Conservation (phyloP, 2,113 vertebrate species). For the Cavia porcellus region DNA sequence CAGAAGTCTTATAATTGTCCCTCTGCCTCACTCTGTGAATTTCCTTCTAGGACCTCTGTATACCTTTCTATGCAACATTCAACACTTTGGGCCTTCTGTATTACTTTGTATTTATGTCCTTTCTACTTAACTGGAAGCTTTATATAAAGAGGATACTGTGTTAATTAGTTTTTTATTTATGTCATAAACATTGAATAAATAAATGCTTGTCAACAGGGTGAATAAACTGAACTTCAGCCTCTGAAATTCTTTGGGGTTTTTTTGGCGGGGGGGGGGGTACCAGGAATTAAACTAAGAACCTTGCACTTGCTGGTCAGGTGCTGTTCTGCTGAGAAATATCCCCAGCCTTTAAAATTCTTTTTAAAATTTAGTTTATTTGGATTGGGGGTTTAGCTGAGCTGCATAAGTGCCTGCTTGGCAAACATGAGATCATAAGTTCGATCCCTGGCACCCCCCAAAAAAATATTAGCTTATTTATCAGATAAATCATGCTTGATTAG, state of each 20-base stretch:
- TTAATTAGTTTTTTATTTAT: conserved; percentile 42
- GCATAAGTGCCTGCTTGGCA: too few species aligned
- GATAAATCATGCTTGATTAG: conserved; percentile 1
- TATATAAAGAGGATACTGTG: conserved; percentile 1
- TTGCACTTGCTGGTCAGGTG: too few species aligned
- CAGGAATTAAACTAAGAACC: too few species aligned
- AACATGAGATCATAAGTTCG: too few species aligned
- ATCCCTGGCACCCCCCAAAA: too few species aligned
- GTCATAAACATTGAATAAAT: conserved; percentile 9
- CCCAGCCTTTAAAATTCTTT: conserved; percentile 45
- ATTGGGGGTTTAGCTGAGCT: too few species aligned
- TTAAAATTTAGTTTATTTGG: conserved; percentile 45
- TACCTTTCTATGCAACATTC: background rate
- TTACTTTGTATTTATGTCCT: conserved; percentile 34
- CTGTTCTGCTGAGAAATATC: too few species aligned
- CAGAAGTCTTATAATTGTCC: conserved; percentile 23
- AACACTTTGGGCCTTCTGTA: conserved; percentile 21
- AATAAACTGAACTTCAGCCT: conserved; percentile 54
- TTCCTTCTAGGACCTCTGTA: conserved; percentile 43
- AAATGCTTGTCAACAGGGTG: conserved; percentile 10
- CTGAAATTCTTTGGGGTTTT: conserved; percentile 46
- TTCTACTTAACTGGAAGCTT: conserved; percentile 37
- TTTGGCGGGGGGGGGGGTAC: too few species aligned
- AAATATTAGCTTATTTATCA: background rate
- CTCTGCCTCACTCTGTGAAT: background rate